phyloP scores from a whole-genome alignment of 2,113 vertebrate species.

The Rallus limicola region DNA sequence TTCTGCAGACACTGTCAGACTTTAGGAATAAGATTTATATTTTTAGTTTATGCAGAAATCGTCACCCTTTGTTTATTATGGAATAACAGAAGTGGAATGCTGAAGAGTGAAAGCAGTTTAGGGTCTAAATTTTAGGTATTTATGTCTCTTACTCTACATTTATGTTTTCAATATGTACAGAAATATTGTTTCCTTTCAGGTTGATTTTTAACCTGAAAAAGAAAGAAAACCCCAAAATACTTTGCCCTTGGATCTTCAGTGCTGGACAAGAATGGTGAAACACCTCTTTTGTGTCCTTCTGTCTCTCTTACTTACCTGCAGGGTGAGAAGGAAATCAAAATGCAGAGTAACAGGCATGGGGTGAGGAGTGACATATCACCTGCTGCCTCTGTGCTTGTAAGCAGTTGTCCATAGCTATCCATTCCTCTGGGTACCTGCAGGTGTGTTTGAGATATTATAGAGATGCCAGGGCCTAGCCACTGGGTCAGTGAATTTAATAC shows the following conservation, averaged over 20 bases:
- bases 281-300: neutral
- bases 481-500: neutral
- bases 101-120: neutral
- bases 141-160: neutral
- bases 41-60: neutral
- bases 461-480: neutral
- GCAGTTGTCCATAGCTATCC: neutral
- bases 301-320: neutral
- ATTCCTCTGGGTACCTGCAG: neutral
- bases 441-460: neutral
- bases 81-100: neutral
- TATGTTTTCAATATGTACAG: neutral
- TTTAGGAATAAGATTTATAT: neutral
- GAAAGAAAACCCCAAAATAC: neutral
- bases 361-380: neutral
- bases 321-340: neutral
- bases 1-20: neutral
- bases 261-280: neutral
- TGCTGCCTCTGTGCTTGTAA: neutral
- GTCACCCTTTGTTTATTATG: neutral
- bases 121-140: neutral
- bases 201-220: neutral
- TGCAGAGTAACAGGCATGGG: neutral
- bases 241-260: neutral
- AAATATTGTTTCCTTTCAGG: neutral